Evolutionary conservation across 30 jellyfish, hydroid and myxozoan genomes (phyloP), one percentile per base, ranked within the genome.

Genomic region (Pseudorhiza aurosa): DNA sequence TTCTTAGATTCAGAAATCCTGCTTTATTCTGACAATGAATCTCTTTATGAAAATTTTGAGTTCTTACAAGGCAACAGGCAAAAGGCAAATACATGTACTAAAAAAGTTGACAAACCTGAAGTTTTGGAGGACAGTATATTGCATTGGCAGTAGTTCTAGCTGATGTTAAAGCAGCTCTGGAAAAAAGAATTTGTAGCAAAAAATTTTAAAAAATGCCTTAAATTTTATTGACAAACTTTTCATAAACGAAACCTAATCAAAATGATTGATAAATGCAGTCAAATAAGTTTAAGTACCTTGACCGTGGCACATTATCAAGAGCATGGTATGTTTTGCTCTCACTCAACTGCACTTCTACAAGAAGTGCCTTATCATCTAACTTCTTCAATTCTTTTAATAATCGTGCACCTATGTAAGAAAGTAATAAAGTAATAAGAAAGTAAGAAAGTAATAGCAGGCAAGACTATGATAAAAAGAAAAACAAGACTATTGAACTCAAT

Each of bases 121-220:
- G 81, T 72, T 92, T 92, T 6, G 98, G 98, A 11, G 98, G 98
- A 47, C 98, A 92, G 67, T 92, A 92, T 18, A 92, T 92, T 9
- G 97, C 96, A 81, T 91, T 92, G 37, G 98, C 98, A 15, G 98
- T 92, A 0, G 98, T 92, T 39, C 98, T 74, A 59, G 98, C 98
- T 26, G 98, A 92, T 40, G 98, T 92, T 19, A 92, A 85, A 15
- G 98, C 98, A 42, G 98, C 98, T 82, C 98, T 89, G 69, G 19
- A 78, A 63, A 40, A 45, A 10, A 46, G 49, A 35, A 40, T 42
- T 17, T 42, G 55, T 42, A 42, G 17, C 11, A 42, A 42, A 49
- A 49, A 4, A 3, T 4, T 3, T 49, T 49, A 12, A 12, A 2
- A 2, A 49, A 9, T 42, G 55, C 55, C 15, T 8, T 15, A 8